Evolutionary conservation across 2,888 invertebrate species (phyloP), one percentile per base, ranked within the genome.

Genomic region (Papilio gigon): DNA sequence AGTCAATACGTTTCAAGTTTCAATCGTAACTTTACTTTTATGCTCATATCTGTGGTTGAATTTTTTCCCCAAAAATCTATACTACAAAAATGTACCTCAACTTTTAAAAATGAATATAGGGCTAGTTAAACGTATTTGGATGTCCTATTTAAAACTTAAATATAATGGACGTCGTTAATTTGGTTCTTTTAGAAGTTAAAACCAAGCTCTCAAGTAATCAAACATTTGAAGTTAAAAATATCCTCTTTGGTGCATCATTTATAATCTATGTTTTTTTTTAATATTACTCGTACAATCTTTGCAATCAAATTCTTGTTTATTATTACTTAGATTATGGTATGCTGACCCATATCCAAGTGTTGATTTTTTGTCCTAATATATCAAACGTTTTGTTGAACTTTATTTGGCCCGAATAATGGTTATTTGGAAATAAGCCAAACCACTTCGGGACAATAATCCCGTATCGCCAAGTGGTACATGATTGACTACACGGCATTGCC

Each of bases 351-450:
- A 30, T 30, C 12, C 0, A 27, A 25, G 2, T 53, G n/a, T n/a
- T 50, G 27, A 27, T 25, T 53, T 53, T 53, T 53, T 30, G 14
- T 27, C n/a, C 8, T 27, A 27, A 8, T 30, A 30, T 30, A 53
- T 53, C 30, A n/a, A 53, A 53, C 53, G 9, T 53, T 53, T 53
- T 30, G n/a, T 30, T 53, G 27, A 30, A 1, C 30, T 53, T 27
- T 53, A 30, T 53, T 53, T 53, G 53, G 53, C 30, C 17, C 53
- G 17, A 53, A 53, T 53, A 30, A 25, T 58, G 8, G 58, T 58
- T 58, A 65, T 65, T 65, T 78, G 78, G 78, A 77, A 73, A 67
- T 35, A 37, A 58, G 76, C 78, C 78, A 79, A 74, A 65, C 63
- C 72, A 74, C 73, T 71, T 69, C 71, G 68, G 74, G 72, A 71